Base-by-base conservation (phyloP, 1,140 invertebrate species). In the Papilio machaon region DNA sequence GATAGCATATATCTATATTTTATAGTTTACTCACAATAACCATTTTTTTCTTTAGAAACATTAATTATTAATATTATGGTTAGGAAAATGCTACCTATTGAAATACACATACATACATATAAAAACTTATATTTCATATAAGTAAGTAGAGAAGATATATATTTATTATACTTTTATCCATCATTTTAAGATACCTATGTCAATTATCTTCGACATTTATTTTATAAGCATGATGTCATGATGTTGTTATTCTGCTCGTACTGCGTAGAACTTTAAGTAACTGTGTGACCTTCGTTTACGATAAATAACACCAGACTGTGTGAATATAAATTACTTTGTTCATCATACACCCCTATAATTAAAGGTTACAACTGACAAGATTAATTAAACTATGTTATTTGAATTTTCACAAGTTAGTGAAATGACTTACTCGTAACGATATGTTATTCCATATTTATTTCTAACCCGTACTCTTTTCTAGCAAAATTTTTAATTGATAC, bases 211-310 rank as follows among this genome's bases (percentile, higher is more conserved):
- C 64, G 64, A 70, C 30, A 70, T 35, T 70, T 70, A 70, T 70
- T 64, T 64, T 64, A 64, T 30, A 79, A 67, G 43, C 43, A 67
- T 79, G 77, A 79, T 79, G 58, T 79, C 77, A 79, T 35, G 38
- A 79, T 79, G 77, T 79, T 79, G 77, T 79, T 58, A 67, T 67
- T 67, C 76, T n/a, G 46, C 46, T 47, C 19, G 38, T 43, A 46
- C 38, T 64, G 58, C 46, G 77, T 47, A 64, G 58, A 67, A 67
- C 35, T 30, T 76, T 19, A 76, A 74, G 43, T 43, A 58, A 79
- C 54, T 17, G 35, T 54, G 10, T 38, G 43, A 79, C 77, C 77
- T 79, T 67, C 38, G 60, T 43, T 46, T 47, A 64, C 38, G 17
- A 67, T 46, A 79, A 79, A 79, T 43, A 70, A 70, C 64, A 64